Evolutionary conservation across 92 coral and sea anemone genomes (phyloP), one percentile per base, ranked within the genome.

Genomic region (Pocillopora grandis): DNA sequence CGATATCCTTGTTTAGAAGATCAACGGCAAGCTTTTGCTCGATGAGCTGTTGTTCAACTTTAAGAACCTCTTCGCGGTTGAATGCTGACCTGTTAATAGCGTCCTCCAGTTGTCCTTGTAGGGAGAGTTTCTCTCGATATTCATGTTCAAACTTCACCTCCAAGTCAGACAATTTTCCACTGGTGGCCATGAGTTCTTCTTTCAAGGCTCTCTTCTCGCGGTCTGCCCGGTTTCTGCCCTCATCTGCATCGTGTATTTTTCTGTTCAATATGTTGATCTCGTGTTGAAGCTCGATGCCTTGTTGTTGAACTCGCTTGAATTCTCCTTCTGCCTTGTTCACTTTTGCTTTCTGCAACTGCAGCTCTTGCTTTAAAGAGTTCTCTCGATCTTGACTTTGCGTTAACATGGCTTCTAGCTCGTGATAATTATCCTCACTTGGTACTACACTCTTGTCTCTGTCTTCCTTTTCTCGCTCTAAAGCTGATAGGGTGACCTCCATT

Each of bases 91-190:
- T 92, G 80, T 79, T 89, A 73, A 83, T 93, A 33, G 91, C 80
- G 71, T 94, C 96, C 49, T 92, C 96, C n/a, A 96, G 88, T 71
- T 96, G 98, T 61, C 89, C 84, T 71, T 94, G 89, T 67, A 96
- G 65, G 2, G 96, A 89, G 56, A 94, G 92, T 85, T 93, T 94
- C 90, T 96, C 98, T 63, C 98, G 92, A 31, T 91, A 92, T 72
- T 96, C 98, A 66, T 94, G 92, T 79, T 96, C 98, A 84, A 86
- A 92, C 72, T 89, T 91, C 49, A 96, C 98, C 79, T 96, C 98
- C 33, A 96, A 90, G 59, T 94, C 98, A n/a, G 98, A 92, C 62
- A 91, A 89, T 78, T 91, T 94, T 57, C 89, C 93, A 64, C 74
- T 87, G 36, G 91, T 79, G 23, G 90, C 84, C 87, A 87, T 89